Evolutionary conservation across 2,113 vertebrate genomes (phyloP).

Genomic region (Myrmecophaga tridactyla): DNA sequence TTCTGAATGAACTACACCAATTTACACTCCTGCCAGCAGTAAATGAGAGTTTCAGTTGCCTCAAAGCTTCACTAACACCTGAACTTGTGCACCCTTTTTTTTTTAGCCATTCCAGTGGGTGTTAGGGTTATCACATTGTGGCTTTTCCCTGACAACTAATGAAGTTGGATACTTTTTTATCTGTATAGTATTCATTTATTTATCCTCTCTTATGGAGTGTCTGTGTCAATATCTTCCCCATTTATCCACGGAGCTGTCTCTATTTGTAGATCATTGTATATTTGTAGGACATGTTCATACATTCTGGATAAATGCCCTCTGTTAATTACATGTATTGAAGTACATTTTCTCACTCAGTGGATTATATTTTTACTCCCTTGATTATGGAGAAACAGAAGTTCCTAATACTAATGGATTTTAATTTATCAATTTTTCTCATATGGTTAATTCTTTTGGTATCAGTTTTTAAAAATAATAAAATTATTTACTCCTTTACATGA

Average conservation of each 20-base stretch:
- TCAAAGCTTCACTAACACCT: no score
- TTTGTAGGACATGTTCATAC: neutral
- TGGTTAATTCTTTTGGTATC: neutral
- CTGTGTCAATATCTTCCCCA: neutral
- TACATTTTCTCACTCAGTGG: neutral
- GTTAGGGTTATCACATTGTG: no score
- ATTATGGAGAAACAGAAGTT: neutral
- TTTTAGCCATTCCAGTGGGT: no score
- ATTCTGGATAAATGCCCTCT: neutral
- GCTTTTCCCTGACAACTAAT: no score
- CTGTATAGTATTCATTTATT: neutral
- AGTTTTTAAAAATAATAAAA: neutral
- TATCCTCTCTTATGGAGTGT: neutral
- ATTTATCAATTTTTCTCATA: neutral
- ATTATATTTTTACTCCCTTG: neutral
- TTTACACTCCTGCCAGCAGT: neutral
- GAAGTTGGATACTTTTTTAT: no score
- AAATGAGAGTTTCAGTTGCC: neutral
- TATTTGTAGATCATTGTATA: no score
- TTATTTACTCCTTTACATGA: neutral
- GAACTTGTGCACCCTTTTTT: neutral
- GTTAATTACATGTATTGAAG: neutral
- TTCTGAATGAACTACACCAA: neutral
- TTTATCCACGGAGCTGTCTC: neutral
- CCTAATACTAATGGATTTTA: neutral